Conservation (phyloP, 1,140 invertebrate species). For the Aphaenogaster rudis region DNA sequence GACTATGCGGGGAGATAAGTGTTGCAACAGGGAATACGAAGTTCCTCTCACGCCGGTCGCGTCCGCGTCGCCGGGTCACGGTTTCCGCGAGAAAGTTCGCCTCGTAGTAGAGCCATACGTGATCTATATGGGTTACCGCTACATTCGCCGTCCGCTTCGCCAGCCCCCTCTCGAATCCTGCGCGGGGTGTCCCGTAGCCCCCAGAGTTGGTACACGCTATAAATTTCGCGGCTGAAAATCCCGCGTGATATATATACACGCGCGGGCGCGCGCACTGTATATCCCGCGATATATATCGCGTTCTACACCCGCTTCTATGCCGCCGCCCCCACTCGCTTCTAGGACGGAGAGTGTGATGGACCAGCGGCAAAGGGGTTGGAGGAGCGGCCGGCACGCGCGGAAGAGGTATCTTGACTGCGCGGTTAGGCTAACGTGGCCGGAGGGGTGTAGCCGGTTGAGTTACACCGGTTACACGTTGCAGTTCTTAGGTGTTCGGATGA, state of each 20-base stretch:
- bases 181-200: constrained; percentile 63
- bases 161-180: constrained; percentile 20
- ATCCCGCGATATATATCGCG: constrained; percentile 51
- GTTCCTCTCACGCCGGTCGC: constrained; percentile 61
- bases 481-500: constrained; percentile 61
- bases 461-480: constrained; percentile 64
- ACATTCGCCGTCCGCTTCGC: constrained; percentile 1
- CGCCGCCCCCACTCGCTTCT: not conserved
- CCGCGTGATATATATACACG: constrained; percentile 73
- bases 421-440: constrained; percentile 40
- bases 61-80: constrained; percentile 57
- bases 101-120: constrained; percentile 74
- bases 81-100: constrained; percentile 71
- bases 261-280: constrained; percentile 43
- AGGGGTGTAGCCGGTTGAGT: constrained; percentile 46
- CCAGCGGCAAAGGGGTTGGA: constrained; percentile 6
- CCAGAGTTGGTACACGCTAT: constrained; percentile 70
- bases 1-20: constrained; percentile 74
- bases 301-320: not conserved
- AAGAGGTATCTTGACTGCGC: constrained; percentile 50
- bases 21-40: constrained; percentile 79
- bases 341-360: constrained; percentile 27
- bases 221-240: constrained; percentile 78
- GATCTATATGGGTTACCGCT: constrained; percentile 72
- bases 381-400: constrained; percentile 33